Base-by-base conservation (phyloP, 2,797 vertebrate genomes). In the Hyperoplus lanceolatus region DNA sequence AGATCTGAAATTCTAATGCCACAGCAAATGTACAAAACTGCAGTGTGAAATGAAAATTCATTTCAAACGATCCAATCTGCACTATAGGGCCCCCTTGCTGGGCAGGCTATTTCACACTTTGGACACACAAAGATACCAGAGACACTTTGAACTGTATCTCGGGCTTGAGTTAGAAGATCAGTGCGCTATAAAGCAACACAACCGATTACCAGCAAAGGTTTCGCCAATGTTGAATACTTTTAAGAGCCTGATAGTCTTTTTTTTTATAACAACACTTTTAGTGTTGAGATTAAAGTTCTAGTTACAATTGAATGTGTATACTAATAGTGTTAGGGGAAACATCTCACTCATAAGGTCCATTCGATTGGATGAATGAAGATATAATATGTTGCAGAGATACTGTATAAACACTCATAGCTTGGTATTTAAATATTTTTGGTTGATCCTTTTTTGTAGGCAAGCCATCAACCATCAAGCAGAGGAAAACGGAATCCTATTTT, bases 81-180 rank as follows among this genome's bases (percentile, higher is more conserved):
- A 15, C 13, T 13, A 5, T 5, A 4, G 3, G 56, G 29, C 29
- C 43, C 43, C 6, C 21, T 39, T 9, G 36, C 5, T 42, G 29
- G 48, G 6, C 0, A 38, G 41, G 46, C 36, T 51, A 18, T 72
- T 80, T 62, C 53, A 78, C 60, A 70, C 43, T 38, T 55, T 36
- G 43, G 43, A 45, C 60, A 65, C 63, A 48, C 41, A 70, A 66
- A 81, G 51, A 73, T 43, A 73, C 9, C 60, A 59, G 5, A 54
- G 21, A 57, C 8, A 46, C n/a, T 48, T 46, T 53, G 50, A 21
- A 51, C 12, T 45, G 50, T 1, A 46, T 41, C 13, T 72, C 54
- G 41, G 3, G 21, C 9, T 41, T 60, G 21, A 16, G 43, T 39
- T 36, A 6, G 14, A 70, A 39, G 50, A 46, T 65, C 14, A 29